Conservation (phyloP, 1,140 invertebrate species). For the Drosophila gunungcola region DNA sequence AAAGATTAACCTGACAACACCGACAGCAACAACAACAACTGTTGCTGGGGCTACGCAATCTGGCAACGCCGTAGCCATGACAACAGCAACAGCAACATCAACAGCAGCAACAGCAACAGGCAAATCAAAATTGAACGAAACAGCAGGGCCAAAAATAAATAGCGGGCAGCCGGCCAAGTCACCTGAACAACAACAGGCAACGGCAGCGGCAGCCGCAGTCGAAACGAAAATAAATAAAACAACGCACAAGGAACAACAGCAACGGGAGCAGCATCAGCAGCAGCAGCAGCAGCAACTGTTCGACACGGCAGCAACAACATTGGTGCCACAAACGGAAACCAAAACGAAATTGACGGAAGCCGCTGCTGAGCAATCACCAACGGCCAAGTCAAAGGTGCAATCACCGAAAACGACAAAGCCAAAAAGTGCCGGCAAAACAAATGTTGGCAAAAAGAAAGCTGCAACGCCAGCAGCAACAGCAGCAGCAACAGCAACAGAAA, state of each 20-base stretch:
- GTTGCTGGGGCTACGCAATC: slow-evolving; percentile 19
- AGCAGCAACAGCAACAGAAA: slow-evolving; percentile 8
- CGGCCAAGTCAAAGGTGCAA: slow-evolving; percentile 76
- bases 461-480: slow-evolving; percentile 29
- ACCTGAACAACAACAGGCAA: slow-evolving; percentile 82
- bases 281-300: slow-evolving; percentile 35
- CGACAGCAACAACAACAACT: slow-evolving; percentile 35
- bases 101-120: slow-evolving; percentile 31
- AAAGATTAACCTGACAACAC: slow-evolving; percentile 5
- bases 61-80: slow-evolving; percentile 53
- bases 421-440: slow-evolving; percentile 68
- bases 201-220: slow-evolving; percentile 30
- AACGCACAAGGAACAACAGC: slow-evolving; percentile 73
- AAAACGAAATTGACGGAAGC: slow-evolving; percentile 75
- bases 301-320: slow-evolving; percentile 46
- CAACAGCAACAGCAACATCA: slow-evolving; percentile 55
- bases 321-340: slow-evolving; percentile 71
- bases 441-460: slow-evolving; percentile 43
- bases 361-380: slow-evolving; percentile 49
- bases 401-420: slow-evolving; percentile 62
- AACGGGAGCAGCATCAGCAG: slow-evolving; percentile 50
- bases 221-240: slow-evolving; percentile 75
- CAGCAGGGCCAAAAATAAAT: slow-evolving; percentile 81
- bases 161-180: slow-evolving; percentile 83
- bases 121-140: slow-evolving; percentile 52